Base-by-base conservation (phyloP, 2,113 vertebrate genomes). In the Cheirogaleus medius region DNA sequence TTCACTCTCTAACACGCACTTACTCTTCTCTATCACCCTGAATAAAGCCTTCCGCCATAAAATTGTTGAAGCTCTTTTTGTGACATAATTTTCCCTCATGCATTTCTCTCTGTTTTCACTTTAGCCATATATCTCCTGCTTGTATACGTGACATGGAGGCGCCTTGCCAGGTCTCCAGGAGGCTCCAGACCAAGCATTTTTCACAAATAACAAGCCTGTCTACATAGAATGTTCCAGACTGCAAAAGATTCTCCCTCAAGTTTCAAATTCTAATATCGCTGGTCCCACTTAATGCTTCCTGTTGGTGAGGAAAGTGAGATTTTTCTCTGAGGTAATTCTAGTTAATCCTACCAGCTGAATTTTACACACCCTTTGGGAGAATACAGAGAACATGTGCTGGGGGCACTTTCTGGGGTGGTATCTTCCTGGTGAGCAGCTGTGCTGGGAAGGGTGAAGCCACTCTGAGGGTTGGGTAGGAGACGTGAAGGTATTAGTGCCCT, bases 301-400 rank as follows among this genome's bases (percentile, higher is more conserved):
- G 32, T 44, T 94, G 89, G 39, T 9, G 64, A 64, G 68, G 54
- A 20, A 74, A 95, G 73, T 80, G 39, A 95, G 63, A 56, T 68
- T 91, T 89, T 95, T 52, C 39, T 91, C 23, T 54, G 69, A 94
- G 47, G 64, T 91, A 95, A 83, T 90, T 95, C 42, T 83, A 58
- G 85, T 92, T 90, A 90, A 94, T 90, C 56, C n/a, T 54, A 63
- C 5, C 37, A 54, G 37, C 52, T 93, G 34, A 37, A 34, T 42
- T 82, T 69, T 69, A 49, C 9, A 44, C 42, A n/a, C 18, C n/a
- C 60, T 76, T 11, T 29, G 73, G 73, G 71, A 81, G 34, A 71
- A 29, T 4, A 27, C 13, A 54, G 73, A 84, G 25, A 90, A 60
- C n/a, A 64, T 0, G 13, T 20, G 69, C n/a, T 12, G 6, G 34